Conservation (phyloP, 2,888 invertebrate species). For the Sipha maydis region DNA sequence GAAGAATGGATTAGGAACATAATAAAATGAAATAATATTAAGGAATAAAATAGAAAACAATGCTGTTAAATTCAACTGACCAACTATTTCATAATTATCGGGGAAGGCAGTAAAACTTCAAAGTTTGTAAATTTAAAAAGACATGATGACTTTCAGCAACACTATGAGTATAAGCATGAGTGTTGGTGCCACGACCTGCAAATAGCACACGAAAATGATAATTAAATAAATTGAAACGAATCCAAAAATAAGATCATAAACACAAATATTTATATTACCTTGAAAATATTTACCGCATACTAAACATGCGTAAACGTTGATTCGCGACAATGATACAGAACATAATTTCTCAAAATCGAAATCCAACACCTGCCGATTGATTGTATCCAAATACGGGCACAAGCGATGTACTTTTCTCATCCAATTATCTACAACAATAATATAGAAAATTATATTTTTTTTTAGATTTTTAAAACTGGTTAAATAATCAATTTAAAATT, state of each 20-base stretch:
- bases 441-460: background rate
- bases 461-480: background rate
- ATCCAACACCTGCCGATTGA: conserved; percentile 94
- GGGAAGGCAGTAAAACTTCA: conserved; percentile 99
- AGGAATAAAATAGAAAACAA: background rate
- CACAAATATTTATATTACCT: conserved; percentile 67
- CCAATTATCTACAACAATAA: conserved; percentile 47
- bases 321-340: conserved; percentile 95
- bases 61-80: conserved; percentile 70
- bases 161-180: conserved; percentile 98
- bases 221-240: conserved; percentile 23
- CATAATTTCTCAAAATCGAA: conserved; percentile 99
- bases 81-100: conserved; percentile 99
- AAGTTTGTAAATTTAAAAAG: conserved; percentile 93
- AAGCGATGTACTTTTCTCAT: conserved; percentile 67
- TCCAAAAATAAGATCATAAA: conserved; percentile 15
- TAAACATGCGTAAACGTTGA: conserved; percentile 99
- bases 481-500: background rate
- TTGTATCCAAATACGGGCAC: conserved; percentile 98
- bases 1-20: background rate
- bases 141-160: conserved; percentile 98
- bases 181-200: conserved; percentile 95
- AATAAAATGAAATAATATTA: background rate
- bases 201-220: background rate
- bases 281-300: conserved; percentile 99